Evolutionary conservation across 2,113 vertebrate species (phyloP).

Genomic region (Indri indri): DNA sequence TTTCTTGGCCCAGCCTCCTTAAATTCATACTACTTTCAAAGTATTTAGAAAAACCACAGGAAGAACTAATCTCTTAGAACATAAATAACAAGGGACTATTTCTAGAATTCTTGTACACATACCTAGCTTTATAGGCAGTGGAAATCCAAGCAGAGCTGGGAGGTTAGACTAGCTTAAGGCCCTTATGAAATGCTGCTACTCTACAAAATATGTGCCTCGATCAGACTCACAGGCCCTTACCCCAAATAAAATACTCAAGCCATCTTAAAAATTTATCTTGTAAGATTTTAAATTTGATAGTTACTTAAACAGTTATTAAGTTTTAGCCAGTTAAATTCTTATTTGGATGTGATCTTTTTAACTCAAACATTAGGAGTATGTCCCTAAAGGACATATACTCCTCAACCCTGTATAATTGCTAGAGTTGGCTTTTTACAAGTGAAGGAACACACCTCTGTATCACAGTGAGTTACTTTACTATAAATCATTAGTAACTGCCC

Average conservation of each 20-base stretch:
- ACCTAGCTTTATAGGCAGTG: neutral
- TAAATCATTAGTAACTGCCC: neutral
- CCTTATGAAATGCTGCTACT: neutral
- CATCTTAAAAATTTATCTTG: neutral
- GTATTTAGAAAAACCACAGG: neutral
- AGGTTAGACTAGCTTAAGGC: neutral
- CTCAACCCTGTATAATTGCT: neutral
- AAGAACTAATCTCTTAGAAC: neutral
- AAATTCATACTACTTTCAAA: neutral
- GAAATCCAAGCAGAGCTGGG: neutral
- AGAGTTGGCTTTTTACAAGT: neutral
- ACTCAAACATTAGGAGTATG: neutral
- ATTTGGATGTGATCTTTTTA: neutral
- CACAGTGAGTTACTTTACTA: neutral
- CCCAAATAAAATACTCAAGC: neutral
- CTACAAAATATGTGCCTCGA: accelerated
- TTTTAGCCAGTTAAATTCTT: neutral
- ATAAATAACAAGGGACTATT: neutral
- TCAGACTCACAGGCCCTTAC: neutral
- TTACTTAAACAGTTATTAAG: neutral
- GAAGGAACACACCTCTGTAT: neutral
- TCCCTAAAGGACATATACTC: neutral
- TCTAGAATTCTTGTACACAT: too few species aligned
- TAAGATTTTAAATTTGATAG: neutral
- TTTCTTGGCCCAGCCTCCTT: neutral